Percentiles rank a stretch among this genome's conserved stretches.
Evolutionary conservation across 1,140 invertebrate species (phyloP).

Genomic region (Pseudoatta argentina): DNA sequence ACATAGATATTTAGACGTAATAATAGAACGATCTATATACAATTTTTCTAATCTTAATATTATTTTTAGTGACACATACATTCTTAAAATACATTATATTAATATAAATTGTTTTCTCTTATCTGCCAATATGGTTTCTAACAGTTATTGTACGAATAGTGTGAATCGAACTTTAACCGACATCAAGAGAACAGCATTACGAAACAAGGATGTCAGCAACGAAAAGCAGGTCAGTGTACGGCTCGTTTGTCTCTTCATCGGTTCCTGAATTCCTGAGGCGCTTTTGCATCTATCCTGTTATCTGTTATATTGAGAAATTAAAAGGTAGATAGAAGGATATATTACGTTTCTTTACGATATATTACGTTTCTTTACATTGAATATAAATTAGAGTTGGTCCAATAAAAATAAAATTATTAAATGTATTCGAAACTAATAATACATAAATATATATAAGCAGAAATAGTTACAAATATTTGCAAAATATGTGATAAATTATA

Average conservation of each 20-base stretch:
- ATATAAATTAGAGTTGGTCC: not conserved
- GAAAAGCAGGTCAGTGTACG: constrained; percentile 79
- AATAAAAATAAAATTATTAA: constrained; percentile 5
- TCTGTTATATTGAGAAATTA: not conserved
- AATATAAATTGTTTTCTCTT: not conserved
- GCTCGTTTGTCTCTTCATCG: constrained; percentile 76
- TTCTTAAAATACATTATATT: not conserved
- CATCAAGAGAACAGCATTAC: constrained; percentile 71
- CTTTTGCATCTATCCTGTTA: not conserved
- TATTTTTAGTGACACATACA: no score
- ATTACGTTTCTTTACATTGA: no score
- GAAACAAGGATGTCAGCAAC: constrained; percentile 80
- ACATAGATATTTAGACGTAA: no score
- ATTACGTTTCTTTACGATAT: not conserved
- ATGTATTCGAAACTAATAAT: not conserved
- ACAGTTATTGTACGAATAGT: not conserved
- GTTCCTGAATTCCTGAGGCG: constrained; percentile 67
- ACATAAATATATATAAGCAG: not conserved
- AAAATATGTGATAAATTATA: not conserved
- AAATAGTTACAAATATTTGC: not conserved
- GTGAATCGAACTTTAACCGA: constrained; percentile 49
- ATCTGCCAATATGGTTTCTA: not conserved
- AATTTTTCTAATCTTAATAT: no score
- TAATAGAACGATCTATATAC: no score
- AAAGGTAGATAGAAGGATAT: not conserved